phyloP scores from a whole-genome alignment of 2,888 invertebrate genomes.

The Physocephala rufipes region DNA sequence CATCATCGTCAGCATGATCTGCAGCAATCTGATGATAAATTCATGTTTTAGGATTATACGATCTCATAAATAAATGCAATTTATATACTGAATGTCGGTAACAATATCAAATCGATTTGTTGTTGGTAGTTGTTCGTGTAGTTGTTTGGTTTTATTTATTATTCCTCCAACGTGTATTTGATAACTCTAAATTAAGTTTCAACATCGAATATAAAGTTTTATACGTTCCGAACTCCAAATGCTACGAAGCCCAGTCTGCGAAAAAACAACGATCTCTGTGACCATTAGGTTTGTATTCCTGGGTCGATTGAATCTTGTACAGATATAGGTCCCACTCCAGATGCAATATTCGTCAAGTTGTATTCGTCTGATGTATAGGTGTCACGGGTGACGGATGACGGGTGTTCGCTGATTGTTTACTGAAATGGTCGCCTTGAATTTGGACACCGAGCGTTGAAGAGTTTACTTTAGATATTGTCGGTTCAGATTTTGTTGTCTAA shows the following conservation, averaged over 20 bases:
- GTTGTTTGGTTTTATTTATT: not conserved
- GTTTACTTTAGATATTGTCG: no score
- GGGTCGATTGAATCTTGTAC: no score
- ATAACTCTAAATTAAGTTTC: not conserved
- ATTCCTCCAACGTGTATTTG: not conserved
- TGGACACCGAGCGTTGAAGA: no score
- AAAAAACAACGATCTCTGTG: no score
- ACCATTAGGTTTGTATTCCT: no score
- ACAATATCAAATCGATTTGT: not conserved
- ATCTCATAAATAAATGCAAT: constrained; percentile 34
- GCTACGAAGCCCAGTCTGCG: no score
- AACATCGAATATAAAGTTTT: not conserved
- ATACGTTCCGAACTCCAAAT: no score
- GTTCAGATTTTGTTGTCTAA: no score
- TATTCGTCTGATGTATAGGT: no score
- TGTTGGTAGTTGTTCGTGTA: not conserved
- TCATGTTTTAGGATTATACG: constrained; percentile 23
- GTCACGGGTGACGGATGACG: not conserved
- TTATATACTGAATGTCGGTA: constrained; percentile 25
- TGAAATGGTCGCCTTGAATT: not conserved
- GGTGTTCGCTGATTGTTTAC: not conserved
- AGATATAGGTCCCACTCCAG: no score
- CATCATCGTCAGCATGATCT: no score
- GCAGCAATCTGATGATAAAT: not conserved
- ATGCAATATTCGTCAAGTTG: no score